Evolutionary conservation across 2,888 invertebrate species (phyloP).

Genomic region (Steinernema scapterisci): DNA sequence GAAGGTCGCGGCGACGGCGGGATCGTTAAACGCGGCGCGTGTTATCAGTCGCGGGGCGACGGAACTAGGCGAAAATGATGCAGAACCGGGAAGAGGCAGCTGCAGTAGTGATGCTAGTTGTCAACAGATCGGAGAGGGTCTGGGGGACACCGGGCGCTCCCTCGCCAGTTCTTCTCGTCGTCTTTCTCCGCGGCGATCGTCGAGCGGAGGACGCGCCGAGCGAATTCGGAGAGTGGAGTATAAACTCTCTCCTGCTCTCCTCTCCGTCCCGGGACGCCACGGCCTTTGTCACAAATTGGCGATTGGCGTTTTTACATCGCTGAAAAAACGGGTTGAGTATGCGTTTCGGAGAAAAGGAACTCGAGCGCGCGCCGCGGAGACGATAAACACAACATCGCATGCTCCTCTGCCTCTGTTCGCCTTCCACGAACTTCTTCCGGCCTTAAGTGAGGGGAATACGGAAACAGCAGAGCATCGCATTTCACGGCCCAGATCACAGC

Average conservation of each 20-base stretch:
- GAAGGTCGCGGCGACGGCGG: background rate
- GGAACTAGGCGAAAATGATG: background rate
- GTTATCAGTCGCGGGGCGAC: constrained; percentile 1
- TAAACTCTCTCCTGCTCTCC: constrained; percentile 4
- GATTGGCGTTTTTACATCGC: constrained; percentile 22
- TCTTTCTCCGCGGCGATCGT: background rate
- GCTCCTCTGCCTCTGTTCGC: background rate
- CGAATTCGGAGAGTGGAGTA: background rate
- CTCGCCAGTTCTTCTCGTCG: background rate
- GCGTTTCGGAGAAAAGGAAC: constrained; percentile 26
- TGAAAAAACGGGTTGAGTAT: constrained; percentile 31
- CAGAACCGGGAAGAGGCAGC: background rate
- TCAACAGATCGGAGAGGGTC: constrained; percentile 1
- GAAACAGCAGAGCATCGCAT: no score
- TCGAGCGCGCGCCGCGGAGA: background rate
- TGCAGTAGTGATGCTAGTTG: background rate
- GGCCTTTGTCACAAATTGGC: constrained; percentile 12
- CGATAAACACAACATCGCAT: constrained; percentile 26
- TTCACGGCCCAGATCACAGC: no score
- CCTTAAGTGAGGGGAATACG: no score
- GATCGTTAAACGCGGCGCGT: background rate
- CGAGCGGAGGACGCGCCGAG: background rate
- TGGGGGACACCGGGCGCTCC: background rate
- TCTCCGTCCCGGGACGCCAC: background rate
- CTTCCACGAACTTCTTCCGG: background rate